These are phyloP conservation scores for Phoebastria nigripes DNA, from an alignment of 2,797 vertebrate genomes.

Conservation along the genomic window DNA sequence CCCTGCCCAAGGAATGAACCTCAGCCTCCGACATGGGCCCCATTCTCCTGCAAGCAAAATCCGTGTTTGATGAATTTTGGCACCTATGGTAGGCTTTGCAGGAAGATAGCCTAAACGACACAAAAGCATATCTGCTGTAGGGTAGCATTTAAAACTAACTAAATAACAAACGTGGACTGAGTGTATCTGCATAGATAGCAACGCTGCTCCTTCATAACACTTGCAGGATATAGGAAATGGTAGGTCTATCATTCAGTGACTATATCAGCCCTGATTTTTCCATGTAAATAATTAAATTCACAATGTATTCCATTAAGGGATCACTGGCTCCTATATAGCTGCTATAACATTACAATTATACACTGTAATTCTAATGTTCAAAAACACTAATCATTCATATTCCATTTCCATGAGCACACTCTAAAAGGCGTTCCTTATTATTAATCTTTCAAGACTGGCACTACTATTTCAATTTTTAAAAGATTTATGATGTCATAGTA, in stretches of 20 bases:
- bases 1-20: not conserved
- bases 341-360: conserved; percentile 45
- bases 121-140: not conserved
- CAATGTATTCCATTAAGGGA: conserved; percentile 26
- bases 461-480: conserved; percentile 66
- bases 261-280: not conserved
- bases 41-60: not conserved
- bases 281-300: conserved; percentile 50
- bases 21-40: accelerated
- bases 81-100: not conserved
- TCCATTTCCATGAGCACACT: conserved; percentile 54
- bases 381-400: conserved; percentile 59
- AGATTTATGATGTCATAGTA: conserved; percentile 57
- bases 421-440: conserved; percentile 60
- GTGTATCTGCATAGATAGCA: not conserved
- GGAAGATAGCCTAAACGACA: not conserved
- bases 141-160: not conserved
- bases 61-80: not conserved
- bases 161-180: not conserved
- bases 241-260: not conserved
- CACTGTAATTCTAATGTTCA: conserved; percentile 60
- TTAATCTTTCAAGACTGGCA: conserved; percentile 66
- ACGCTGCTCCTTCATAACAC: not conserved
- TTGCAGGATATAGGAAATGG: not conserved
- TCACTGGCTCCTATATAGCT: conserved; percentile 16